These are phyloP conservation scores for Larimichthys crocea DNA, from an alignment of 2,113 vertebrate species.

Conservation along the genomic window DNA sequence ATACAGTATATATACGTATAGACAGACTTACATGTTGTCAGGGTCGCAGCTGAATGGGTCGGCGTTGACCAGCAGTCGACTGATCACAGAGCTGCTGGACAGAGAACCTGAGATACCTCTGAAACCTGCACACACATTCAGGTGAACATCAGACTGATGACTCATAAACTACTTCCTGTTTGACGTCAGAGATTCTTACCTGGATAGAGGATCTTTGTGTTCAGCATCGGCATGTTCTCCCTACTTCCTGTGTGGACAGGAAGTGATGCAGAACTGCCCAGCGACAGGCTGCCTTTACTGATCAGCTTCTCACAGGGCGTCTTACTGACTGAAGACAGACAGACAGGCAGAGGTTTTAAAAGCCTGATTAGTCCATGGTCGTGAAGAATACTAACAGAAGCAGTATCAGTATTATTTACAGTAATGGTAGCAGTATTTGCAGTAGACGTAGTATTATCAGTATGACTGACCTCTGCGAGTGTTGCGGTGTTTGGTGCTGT, in stretches of 20 bases:
- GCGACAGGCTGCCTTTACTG: conserved; percentile 87
- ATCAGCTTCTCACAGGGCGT: conserved; percentile 93
- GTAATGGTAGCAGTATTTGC: not conserved
- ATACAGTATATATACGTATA: not conserved
- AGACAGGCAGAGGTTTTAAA: conserved; percentile 29
- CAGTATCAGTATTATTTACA: not conserved
- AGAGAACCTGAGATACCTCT: conserved; percentile 91
- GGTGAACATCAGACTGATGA: not conserved
- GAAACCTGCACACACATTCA: conserved; percentile 80
- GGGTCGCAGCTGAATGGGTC: conserved; percentile 94
- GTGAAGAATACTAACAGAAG: no score
- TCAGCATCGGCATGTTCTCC: conserved; percentile 91
- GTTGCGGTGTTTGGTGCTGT: conserved; percentile 80
- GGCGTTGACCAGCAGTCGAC: conserved; percentile 91
- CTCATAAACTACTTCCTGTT: not conserved
- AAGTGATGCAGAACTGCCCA: conserved; percentile 91
- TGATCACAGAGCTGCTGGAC: conserved; percentile 92
- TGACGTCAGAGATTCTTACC: conserved; percentile 80
- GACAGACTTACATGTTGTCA: conserved; percentile 91
- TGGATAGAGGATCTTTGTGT: conserved; percentile 92
- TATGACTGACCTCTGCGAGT: conserved; percentile 85
- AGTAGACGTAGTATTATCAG: not conserved
- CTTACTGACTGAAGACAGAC: conserved; percentile 84
- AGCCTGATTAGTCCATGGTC: no score
- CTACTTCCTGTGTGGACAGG: conserved; percentile 89